Base-by-base conservation (phyloP, 2,797 vertebrate genomes). In the Microcaecilia unicolor region DNA sequence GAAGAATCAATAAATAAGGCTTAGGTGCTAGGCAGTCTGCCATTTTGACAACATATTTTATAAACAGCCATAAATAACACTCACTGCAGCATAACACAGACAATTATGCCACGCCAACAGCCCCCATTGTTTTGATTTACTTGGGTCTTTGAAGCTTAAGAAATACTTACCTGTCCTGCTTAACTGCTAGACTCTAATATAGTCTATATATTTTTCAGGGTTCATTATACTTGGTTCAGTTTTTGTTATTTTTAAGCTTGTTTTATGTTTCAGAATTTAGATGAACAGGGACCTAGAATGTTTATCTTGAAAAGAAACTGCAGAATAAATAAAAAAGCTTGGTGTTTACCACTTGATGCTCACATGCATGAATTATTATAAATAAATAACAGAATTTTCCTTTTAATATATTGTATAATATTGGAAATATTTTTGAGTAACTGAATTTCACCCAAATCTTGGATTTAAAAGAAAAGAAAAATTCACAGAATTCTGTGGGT, bases 1-100 rank as follows among this genome's bases (percentile, higher is more conserved):
- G 41, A 6, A 28, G 25, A 44, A 49, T 55, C 39, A 35, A 51
- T 70, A 72, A 72, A 67, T 61, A 68, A 37, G n/a, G 24, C 10
- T 31, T 31, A 59, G 42, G 43, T 67, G 36, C 41, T 58, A 40
- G 28, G 40, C 49, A 73, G 44, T 18, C 49, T 65, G 44, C 46
- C 38, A 53, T 27, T 48, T 39, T 64, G 59, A 68, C 61, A 71
- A 50, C 25, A 22, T 64, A 57, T 55, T 73, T 74, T 68, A 63
- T 48, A 75, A 74, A 67, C 55, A 70, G 32, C 22, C 43, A 61
- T 73, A 78, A 75, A 72, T 71, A 71, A 67, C 17, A 28, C 14
- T 63, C 36, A 34, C 12, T 30, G 61, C 25, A 41, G 48, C 47
- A 15, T 61, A 71, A 72, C 68, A 59, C 49, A 64, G 49, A 68